Conservation (phyloP, 2,113 vertebrate species). For the Trogon surrucura region DNA sequence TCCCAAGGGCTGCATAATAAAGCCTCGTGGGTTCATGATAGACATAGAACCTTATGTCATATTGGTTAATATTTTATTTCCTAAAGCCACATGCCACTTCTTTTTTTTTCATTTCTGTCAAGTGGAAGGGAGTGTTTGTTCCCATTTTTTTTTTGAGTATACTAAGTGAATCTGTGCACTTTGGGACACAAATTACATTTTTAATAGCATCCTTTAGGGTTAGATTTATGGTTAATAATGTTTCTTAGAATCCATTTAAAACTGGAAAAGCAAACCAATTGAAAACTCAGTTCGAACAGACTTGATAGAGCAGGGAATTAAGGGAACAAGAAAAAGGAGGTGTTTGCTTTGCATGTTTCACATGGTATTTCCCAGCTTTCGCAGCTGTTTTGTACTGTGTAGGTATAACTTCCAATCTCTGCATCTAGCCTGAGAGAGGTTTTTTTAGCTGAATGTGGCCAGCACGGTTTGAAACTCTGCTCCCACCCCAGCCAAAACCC, state of each 20-base stretch:
- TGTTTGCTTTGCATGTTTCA: not conserved
- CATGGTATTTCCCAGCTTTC: not conserved
- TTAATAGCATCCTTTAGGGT: conserved; percentile 46
- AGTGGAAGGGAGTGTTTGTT: conserved; percentile 21
- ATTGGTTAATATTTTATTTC: conserved; percentile 73
- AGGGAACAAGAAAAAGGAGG: not conserved
- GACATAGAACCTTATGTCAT: conserved; percentile 4
- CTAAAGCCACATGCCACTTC: conserved; percentile 34
- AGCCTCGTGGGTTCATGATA: conserved; percentile 28
- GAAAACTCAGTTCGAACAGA: not conserved
- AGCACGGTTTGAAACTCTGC: not conserved
- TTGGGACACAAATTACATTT: conserved; percentile 12
- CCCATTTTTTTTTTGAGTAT: conserved; percentile 3
- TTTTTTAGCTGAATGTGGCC: not conserved
- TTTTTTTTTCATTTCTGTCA: conserved; percentile 55
- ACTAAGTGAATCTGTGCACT: conserved; percentile 34
- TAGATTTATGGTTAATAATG: conserved; percentile 51
- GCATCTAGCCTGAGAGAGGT: not conserved
- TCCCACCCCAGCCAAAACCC: not conserved
- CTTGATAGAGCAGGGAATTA: not conserved
- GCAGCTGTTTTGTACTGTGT: not conserved
- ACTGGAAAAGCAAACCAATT: not conserved
- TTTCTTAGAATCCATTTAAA: conserved; percentile 63
- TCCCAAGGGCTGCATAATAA: conserved; percentile 55
- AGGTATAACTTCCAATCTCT: not conserved